phyloP scores from a whole-genome alignment of 2,888 invertebrate genomes.

The Eudasyphora cyanicolor region DNA sequence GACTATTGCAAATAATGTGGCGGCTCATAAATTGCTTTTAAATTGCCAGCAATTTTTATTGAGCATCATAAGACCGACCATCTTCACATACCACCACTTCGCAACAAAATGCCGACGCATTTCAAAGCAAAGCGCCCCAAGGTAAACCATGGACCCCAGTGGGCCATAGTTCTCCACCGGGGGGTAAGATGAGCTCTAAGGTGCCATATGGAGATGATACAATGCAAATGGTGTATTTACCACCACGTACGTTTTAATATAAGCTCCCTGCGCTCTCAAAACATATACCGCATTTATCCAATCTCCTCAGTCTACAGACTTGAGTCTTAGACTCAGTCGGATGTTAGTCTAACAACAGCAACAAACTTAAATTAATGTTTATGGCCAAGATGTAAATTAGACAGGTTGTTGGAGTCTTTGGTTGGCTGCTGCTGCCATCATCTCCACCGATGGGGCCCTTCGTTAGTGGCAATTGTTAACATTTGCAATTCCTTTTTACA shows the following conservation, averaged over 20 bases:
- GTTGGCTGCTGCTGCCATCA: slow-evolving; percentile 1
- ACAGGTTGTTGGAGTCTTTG: slow-evolving; percentile 40
- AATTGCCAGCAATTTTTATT: slow-evolving; percentile 65
- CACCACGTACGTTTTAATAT: not conserved
- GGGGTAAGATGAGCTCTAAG: not conserved
- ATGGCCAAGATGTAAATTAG: slow-evolving; percentile 61
- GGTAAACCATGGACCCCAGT: too few species aligned
- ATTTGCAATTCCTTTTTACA: not conserved
- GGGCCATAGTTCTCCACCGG: not conserved
- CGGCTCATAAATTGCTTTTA: slow-evolving; percentile 65
- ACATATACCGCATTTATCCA: not conserved
- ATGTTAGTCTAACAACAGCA: slow-evolving; percentile 32
- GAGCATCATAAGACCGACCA: slow-evolving; percentile 60
- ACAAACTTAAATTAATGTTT: slow-evolving; percentile 54
- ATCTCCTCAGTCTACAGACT: too few species aligned
- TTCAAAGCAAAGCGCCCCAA: not conserved
- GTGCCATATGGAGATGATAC: slow-evolving; percentile 2
- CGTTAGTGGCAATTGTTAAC: slow-evolving; percentile 18
- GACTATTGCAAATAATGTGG: slow-evolving; percentile 58
- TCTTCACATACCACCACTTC: slow-evolving; percentile 35
- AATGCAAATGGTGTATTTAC: not conserved
- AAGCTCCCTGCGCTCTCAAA: not conserved
- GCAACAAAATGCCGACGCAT: not conserved
- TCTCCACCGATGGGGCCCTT: slow-evolving; percentile 40
- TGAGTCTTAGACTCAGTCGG: not conserved